These are phyloP conservation scores for Poeciliopsis retropinna DNA, from an alignment of 2,113 vertebrate species.

Conservation along the genomic window DNA sequence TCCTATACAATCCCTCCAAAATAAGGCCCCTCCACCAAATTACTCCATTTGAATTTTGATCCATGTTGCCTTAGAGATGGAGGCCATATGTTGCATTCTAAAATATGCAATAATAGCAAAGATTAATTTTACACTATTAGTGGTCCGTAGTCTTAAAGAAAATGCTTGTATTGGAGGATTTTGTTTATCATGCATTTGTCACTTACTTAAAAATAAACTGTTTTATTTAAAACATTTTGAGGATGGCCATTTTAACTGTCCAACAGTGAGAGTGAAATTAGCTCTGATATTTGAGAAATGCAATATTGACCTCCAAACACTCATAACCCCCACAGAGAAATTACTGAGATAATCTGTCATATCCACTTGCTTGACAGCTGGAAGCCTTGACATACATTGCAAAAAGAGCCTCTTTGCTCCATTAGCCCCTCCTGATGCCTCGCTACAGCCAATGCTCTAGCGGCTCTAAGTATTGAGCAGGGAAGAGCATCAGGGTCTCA, in stretches of 20 bases:
- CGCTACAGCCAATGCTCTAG: constrained; percentile 49
- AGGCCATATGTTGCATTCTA: constrained; percentile 4
- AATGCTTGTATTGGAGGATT: background rate
- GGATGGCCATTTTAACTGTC: background rate
- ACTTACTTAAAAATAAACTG: background rate
- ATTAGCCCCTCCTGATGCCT: constrained; percentile 44
- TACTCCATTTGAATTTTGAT: constrained; percentile 1
- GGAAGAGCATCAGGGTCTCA: constrained; percentile 55
- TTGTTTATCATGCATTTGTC: background rate
- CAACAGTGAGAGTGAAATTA: background rate
- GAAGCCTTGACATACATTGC: constrained; percentile 20
- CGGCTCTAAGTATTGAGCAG: constrained; percentile 31
- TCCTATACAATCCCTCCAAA: background rate
- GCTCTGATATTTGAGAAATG: background rate
- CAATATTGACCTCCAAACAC: background rate
- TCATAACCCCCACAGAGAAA: constrained; percentile 9
- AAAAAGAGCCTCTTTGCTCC: constrained; percentile 32
- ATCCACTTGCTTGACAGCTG: constrained; percentile 28
- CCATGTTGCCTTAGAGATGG: background rate
- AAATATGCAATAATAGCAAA: background rate
- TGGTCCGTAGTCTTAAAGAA: background rate
- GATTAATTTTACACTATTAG: background rate
- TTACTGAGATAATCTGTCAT: constrained; percentile 39
- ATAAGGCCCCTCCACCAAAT: background rate
- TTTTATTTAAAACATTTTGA: background rate